phyloP scores from a whole-genome alignment of 92 coral and sea anemone species.

The Palythoa caribaeorum region DNA sequence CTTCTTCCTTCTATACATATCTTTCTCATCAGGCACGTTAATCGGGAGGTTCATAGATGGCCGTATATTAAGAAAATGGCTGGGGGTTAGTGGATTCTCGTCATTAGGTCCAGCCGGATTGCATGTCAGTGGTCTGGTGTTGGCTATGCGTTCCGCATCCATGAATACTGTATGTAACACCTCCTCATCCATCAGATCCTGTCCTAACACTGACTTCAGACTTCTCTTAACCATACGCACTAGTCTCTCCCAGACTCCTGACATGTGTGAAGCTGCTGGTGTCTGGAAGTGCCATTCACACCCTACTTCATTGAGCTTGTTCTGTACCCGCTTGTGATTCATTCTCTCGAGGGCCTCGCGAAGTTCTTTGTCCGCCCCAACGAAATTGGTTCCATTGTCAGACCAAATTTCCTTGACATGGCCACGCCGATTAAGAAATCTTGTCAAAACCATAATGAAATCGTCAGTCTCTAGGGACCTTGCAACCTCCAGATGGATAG shows the following conservation, averaged over 20 bases:
- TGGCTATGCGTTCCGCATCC: constrained; percentile 32
- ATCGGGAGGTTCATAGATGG: constrained; percentile 47
- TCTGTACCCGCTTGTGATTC: background rate
- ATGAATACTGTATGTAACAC: constrained; percentile 27
- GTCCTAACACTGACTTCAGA: constrained; percentile 38
- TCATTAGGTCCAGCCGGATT: constrained; percentile 54
- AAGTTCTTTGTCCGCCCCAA: constrained; percentile 38
- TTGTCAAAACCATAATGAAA: constrained; percentile 11
- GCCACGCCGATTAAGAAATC: constrained; percentile 45
- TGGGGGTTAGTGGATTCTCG: constrained; percentile 49
- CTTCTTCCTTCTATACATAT: constrained; percentile 31
- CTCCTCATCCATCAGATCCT: constrained; percentile 50
- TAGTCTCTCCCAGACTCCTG: constrained; percentile 52
- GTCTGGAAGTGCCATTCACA: constrained; percentile 48
- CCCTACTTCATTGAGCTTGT: constrained; percentile 20
- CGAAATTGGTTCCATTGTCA: constrained; percentile 52
- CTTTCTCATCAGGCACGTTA: background rate
- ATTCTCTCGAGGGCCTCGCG: background rate
- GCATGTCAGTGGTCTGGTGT: constrained; percentile 56
- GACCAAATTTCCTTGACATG: constrained; percentile 57
- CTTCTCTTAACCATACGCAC: constrained; percentile 43
- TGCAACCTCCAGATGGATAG: constrained; percentile 41
- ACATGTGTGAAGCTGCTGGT: constrained; percentile 59
- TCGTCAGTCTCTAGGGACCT: constrained; percentile 32
- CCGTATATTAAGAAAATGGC: constrained; percentile 41